A percentile compares a stretch with the other conserved stretches of the same genome.
Conservation (phyloP, 2,888 invertebrate species). For the Drosophila rubida region DNA sequence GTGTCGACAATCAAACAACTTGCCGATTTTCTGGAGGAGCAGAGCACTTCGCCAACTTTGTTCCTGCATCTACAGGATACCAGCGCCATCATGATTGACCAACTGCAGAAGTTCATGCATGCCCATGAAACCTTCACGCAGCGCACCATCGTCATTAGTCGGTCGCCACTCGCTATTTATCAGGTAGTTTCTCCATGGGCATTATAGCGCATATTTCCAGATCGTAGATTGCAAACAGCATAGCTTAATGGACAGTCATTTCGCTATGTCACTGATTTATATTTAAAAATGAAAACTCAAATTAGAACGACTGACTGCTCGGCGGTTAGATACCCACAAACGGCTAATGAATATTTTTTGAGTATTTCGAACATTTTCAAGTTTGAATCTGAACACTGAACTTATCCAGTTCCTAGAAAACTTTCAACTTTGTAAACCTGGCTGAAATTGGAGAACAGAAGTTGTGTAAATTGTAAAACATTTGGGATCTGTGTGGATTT, state of each 20-base stretch:
- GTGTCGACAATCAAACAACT: constrained; percentile 82
- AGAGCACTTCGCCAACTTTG: constrained; percentile 79
- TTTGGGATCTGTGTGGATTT: too few relatives aligned
- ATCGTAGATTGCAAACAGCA: background rate
- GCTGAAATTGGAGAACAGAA: too few relatives aligned
- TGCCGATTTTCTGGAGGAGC: constrained; percentile 76
- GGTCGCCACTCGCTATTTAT: constrained; percentile 84
- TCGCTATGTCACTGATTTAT: background rate
- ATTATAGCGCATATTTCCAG: background rate
- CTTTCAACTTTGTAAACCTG: too few relatives aligned
- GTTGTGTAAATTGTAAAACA: too few relatives aligned
- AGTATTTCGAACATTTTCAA: too few relatives aligned
- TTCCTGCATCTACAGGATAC: constrained; percentile 83
- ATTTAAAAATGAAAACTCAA: background rate
- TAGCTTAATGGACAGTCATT: background rate
- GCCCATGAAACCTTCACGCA: constrained; percentile 77
- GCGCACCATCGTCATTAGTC: constrained; percentile 82
- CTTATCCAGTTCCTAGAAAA: too few relatives aligned
- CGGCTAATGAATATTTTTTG: too few relatives aligned
- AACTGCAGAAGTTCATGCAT: constrained; percentile 78
- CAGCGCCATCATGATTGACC: constrained; percentile 81
- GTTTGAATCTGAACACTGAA: too few relatives aligned
- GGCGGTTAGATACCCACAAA: background rate
- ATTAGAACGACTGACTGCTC: background rate
- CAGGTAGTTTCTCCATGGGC: constrained; percentile 79